Percentiles rank a stretch among this genome's conserved stretches.
Evolutionary conservation across 2,888 invertebrate species (phyloP).

Genomic region (Congeria kusceri): DNA sequence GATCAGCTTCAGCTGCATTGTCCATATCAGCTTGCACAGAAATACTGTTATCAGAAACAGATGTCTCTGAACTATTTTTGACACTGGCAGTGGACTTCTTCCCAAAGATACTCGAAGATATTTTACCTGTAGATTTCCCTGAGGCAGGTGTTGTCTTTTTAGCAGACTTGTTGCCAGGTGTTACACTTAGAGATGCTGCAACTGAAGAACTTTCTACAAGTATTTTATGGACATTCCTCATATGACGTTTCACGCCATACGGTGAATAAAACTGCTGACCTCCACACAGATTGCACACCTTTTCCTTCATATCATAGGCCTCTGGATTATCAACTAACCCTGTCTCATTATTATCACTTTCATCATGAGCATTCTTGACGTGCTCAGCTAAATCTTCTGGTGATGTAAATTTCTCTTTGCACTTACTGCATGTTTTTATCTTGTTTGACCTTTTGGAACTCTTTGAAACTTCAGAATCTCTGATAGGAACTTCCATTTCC

Average conservation of each 20-base stretch:
- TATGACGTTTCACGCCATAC: conserved; percentile 8
- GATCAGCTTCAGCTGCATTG: not conserved
- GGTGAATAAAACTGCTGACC: not conserved
- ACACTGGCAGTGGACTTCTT: not conserved
- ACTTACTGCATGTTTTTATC: conserved; percentile 9
- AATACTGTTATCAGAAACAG: not conserved
- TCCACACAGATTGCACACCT: not conserved
- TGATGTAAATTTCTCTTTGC: conserved; percentile 23
- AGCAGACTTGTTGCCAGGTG: not conserved
- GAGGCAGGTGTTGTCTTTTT: conserved; percentile 5
- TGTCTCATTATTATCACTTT: not conserved
- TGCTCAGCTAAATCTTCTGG: conserved; percentile 4
- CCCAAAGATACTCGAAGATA: not conserved
- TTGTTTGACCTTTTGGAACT: not conserved
- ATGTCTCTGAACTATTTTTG: not conserved
- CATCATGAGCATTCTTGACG: conserved; percentile 9
- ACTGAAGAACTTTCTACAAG: not conserved
- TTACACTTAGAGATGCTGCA: conserved; percentile 4
- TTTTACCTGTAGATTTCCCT: not conserved
- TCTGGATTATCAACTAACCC: not conserved
- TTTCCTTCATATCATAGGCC: not conserved
- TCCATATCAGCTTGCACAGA: conserved; percentile 1
- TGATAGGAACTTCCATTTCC: not conserved
- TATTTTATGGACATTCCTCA: conserved; percentile 1
- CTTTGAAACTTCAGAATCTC: not conserved